phyloP scores from a whole-genome alignment of 2,797 vertebrate genomes.

The Borostomias antarcticus region DNA sequence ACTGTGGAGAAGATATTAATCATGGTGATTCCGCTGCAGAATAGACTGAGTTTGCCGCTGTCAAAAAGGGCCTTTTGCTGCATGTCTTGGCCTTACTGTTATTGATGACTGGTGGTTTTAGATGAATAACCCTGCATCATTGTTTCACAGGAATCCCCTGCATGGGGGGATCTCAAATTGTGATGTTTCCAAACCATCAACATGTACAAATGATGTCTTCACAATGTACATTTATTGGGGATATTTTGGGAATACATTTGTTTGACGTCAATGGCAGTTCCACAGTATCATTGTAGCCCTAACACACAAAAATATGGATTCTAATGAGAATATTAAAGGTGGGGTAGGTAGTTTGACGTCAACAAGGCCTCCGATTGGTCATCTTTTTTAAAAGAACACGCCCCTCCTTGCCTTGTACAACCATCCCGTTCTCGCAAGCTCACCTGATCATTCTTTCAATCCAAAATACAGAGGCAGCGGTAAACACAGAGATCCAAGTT shows the following conservation, averaged over 20 bases:
- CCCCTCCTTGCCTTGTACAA: too few relatives aligned
- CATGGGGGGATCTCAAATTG: slow-evolving; percentile 19
- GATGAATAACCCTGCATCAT: slow-evolving; percentile 65
- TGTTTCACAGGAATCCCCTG: slow-evolving; percentile 40
- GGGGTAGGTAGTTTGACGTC: too few relatives aligned
- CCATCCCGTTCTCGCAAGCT: too few relatives aligned
- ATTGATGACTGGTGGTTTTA: slow-evolving; percentile 69
- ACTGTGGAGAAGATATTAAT: slow-evolving; percentile 62
- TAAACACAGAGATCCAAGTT: too few relatives aligned
- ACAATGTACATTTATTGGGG: neutral
- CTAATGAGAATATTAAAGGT: too few relatives aligned
- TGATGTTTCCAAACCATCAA: neutral
- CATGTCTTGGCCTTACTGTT: slow-evolving; percentile 57
- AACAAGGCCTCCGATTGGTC: too few relatives aligned
- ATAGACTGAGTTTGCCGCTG: slow-evolving; percentile 51
- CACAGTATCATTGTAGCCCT: neutral
- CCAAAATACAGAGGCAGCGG: too few relatives aligned
- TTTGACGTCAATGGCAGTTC: neutral
- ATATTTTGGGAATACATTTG: too few relatives aligned
- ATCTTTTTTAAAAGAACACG: too few relatives aligned
- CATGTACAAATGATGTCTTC: neutral
- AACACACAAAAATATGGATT: too few relatives aligned
- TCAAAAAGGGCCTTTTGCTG: slow-evolving; percentile 57
- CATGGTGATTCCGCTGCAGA: slow-evolving; percentile 57
- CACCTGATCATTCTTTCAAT: too few relatives aligned